These are phyloP conservation scores for Varanus salvator DNA, from an alignment of 2,113 vertebrate species.

Conservation along the genomic window DNA sequence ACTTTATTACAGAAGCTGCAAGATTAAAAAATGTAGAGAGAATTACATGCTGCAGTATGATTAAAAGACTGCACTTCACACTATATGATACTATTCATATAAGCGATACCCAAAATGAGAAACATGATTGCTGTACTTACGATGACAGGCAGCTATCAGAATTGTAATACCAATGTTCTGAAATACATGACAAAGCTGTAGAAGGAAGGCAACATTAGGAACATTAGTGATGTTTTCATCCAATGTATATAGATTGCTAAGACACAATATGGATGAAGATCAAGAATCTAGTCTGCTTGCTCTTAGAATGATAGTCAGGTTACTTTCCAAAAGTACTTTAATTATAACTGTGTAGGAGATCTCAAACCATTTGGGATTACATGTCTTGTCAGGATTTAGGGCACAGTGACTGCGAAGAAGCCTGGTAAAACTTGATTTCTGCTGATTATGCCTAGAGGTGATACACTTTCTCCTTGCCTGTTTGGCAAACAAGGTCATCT, in stretches of 20 bases:
- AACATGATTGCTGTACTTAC: constrained; percentile 57
- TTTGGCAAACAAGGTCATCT: neutral
- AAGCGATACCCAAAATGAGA: neutral
- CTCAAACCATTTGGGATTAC: neutral
- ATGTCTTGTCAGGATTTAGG: neutral
- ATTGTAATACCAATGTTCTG: constrained; percentile 59
- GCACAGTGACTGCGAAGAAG: neutral
- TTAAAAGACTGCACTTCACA: constrained; percentile 3
- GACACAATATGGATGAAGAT: neutral
- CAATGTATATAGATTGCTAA: neutral
- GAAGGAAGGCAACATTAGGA: constrained; percentile 40
- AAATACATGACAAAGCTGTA: constrained; percentile 74
- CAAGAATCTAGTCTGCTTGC: neutral
- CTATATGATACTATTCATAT: neutral
- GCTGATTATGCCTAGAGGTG: too few relatives aligned
- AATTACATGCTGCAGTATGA: neutral
- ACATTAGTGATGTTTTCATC: neutral
- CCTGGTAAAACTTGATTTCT: neutral
- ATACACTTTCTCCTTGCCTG: neutral
- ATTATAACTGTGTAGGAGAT: neutral
- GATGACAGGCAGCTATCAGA: constrained; percentile 69
- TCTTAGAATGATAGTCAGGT: neutral
- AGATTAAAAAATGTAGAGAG: constrained; percentile 25
- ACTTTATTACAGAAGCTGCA: constrained; percentile 64
- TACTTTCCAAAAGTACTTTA: neutral